Conservation (phyloP, 2,888 invertebrate genomes). For the Strigamia transsilvanica region DNA sequence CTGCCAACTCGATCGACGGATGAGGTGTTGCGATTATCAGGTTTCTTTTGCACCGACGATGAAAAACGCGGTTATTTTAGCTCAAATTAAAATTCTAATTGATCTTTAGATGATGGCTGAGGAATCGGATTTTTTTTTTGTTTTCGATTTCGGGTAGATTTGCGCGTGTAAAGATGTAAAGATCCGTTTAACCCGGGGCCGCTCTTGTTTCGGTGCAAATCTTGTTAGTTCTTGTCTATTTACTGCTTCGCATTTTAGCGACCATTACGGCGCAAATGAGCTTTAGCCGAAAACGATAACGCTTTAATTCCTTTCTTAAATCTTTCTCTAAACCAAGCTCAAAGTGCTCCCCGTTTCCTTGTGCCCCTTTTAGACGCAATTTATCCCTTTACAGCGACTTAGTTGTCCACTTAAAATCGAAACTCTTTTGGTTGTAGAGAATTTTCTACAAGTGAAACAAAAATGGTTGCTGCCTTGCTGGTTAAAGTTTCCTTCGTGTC, state of each 20-base stretch:
- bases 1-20: conserved; percentile 34
- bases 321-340: neutral
- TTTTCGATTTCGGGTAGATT: neutral
- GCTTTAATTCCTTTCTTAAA: conserved; percentile 30
- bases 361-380: neutral
- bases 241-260: conserved; percentile 12
- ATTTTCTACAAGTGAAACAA: neutral
- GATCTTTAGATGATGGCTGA: neutral
- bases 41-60: neutral
- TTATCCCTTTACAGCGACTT: neutral
- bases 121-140: neutral
- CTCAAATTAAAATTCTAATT: neutral
- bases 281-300: conserved; percentile 35
- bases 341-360: neutral
- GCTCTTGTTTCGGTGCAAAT: neutral
- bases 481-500: neutral
- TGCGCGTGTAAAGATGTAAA: neutral
- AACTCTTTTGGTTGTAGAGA: neutral
- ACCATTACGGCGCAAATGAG: conserved; percentile 27
- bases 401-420: neutral
- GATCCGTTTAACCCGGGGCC: neutral
- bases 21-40: conserved; percentile 5
- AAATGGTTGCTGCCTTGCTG: neutral
- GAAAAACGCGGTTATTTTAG: too few species aligned
- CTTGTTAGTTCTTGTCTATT: neutral